Conservation (phyloP, 2,888 invertebrate genomes). For the Phengaris arion region DNA sequence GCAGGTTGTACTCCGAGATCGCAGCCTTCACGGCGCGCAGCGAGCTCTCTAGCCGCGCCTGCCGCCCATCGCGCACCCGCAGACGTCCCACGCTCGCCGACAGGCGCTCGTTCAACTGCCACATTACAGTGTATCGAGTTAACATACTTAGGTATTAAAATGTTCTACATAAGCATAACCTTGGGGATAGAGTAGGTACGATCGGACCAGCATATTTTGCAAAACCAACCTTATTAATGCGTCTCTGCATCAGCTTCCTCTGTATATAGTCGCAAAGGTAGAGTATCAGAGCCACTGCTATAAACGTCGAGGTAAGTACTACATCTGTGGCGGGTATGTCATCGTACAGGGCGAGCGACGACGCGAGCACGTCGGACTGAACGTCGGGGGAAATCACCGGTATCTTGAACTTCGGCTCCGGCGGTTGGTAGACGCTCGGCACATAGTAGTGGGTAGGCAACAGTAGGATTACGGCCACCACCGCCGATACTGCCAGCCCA, state of each 20-base stretch:
- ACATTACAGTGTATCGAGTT: neutral
- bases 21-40: constrained; percentile 46
- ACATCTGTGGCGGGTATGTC: constrained; percentile 55
- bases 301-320: constrained; percentile 49
- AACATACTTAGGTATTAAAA: too few relatives aligned
- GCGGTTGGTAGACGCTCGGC: constrained; percentile 49
- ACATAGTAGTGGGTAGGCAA: constrained; percentile 61
- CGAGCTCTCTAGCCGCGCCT: constrained; percentile 33
- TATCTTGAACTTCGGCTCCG: constrained; percentile 41
- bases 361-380: constrained; percentile 36
- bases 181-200: too few relatives aligned
- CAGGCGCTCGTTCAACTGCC: constrained; percentile 34
- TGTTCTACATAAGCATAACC: too few relatives aligned
- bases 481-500: constrained; percentile 54
- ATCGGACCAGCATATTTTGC: neutral
- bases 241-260: constrained; percentile 62
- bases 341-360: constrained; percentile 42
- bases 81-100: constrained; percentile 33
- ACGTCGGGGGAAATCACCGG: constrained; percentile 17
- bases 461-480: constrained; percentile 54
- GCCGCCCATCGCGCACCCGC: constrained; percentile 34
- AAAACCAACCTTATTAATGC: constrained; percentile 59
- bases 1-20: constrained; percentile 63
- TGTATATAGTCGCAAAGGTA: constrained; percentile 67
- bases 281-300: constrained; percentile 49